Evolutionary conservation across 2,888 invertebrate genomes (phyloP).

Genomic region (Strigamia crassipes): DNA sequence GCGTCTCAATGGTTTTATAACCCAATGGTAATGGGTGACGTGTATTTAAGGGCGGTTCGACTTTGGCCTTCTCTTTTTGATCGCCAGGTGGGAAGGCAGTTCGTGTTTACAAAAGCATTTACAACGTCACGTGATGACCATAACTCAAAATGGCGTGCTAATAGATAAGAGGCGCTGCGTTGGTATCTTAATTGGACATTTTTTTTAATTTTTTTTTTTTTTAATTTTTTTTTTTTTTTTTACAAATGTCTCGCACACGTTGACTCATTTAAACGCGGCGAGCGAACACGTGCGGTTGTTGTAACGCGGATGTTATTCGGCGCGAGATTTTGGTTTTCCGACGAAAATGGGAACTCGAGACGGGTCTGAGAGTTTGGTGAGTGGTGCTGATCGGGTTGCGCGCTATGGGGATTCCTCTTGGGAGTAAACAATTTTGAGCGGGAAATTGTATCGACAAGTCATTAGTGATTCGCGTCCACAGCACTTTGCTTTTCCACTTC

Average conservation of each 20-base stretch:
- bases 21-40: conserved; percentile 27
- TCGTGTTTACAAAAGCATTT: conserved; percentile 15
- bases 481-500: conserved; percentile 40
- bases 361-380: conserved; percentile 11
- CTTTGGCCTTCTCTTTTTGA: conserved; percentile 34
- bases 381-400: conserved; percentile 42
- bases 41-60: conserved; percentile 33
- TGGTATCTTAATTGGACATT: conserved; percentile 31
- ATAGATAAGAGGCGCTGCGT: conserved; percentile 25
- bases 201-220: too few relatives aligned
- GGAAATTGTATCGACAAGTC: conserved; percentile 42
- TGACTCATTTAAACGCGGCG: neutral
- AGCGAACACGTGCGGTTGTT: neutral
- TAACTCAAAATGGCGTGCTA: conserved; percentile 40
- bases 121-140: conserved; percentile 29
- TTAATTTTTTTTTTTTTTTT: too few relatives aligned
- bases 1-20: conserved; percentile 13
- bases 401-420: conserved; percentile 36
- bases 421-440: conserved; percentile 42
- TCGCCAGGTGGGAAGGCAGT: conserved; percentile 27
- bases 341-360: conserved; percentile 8
- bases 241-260: conserved; percentile 38
- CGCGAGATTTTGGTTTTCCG: conserved; percentile 1
- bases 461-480: conserved; percentile 42
- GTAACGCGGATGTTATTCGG: neutral